These are phyloP conservation scores for Conchocele bisecta DNA, from an alignment of 2,888 invertebrate genomes.

Conservation along the genomic window DNA sequence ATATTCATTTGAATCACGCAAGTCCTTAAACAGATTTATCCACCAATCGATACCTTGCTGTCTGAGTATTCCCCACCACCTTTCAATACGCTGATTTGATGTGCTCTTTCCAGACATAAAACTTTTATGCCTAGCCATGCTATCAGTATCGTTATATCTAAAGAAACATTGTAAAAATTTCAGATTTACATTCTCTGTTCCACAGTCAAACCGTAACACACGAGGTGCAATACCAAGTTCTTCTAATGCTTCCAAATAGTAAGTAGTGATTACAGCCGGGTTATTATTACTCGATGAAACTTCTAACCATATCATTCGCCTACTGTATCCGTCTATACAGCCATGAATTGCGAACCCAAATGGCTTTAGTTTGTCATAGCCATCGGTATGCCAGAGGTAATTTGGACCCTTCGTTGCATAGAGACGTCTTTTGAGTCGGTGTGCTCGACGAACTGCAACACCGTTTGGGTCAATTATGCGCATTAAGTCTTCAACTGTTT, in stretches of 20 bases:
- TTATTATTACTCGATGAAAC: conserved; percentile 5
- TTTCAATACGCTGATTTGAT: conserved; percentile 24
- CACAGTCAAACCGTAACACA: conserved; percentile 25
- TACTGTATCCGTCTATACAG: conserved; percentile 8
- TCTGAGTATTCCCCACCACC: conserved; percentile 5
- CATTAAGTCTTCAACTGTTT: conserved; percentile 8
- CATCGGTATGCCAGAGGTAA: neutral
- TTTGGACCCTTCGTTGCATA: conserved; percentile 11
- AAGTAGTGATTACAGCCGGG: conserved; percentile 1
- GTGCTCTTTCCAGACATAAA: conserved; percentile 33
- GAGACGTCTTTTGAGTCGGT: conserved; percentile 1
- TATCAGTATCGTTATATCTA: conserved; percentile 2
- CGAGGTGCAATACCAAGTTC: conserved; percentile 12
- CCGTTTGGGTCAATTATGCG: conserved; percentile 2
- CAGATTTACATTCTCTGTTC: conserved; percentile 36
- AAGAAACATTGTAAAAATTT: conserved; percentile 26
- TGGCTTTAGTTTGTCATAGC: neutral
- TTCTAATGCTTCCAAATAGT: conserved; percentile 7
- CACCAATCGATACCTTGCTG: conserved; percentile 27
- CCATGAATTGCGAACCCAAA: conserved; percentile 15
- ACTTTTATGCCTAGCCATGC: conserved; percentile 23
- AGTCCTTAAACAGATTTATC: conserved; percentile 23
- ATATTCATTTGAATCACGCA: conserved; percentile 17
- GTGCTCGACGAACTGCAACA: conserved; percentile 3
- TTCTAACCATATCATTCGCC: conserved; percentile 9